Base-by-base conservation (phyloP, 2,113 vertebrate species). In the Ammodytes marinus region DNA sequence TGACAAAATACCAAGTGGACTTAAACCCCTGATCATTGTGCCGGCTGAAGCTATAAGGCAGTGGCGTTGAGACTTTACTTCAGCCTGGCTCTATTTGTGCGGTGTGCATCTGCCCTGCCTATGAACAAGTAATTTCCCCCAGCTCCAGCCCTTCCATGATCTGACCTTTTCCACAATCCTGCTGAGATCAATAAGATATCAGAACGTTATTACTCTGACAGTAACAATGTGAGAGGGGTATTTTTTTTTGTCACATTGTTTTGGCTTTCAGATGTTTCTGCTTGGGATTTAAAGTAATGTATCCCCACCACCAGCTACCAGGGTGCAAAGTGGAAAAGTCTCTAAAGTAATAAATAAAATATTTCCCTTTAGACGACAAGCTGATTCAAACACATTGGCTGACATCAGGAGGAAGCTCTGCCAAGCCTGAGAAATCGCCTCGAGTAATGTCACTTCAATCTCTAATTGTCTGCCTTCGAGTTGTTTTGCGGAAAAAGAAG, bases 151-250 rank as follows among this genome's bases (percentile, higher is more conserved):
- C 70, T 15, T 88, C 71, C 77, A 69, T 50, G 58, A 46, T 71
- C 50, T 83, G 74, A 83, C 84, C 84, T 88, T 90, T 82, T 67
- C 49, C 66, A 52, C 4, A 0, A 61, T 58, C 69, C 83, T 43
- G 58, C 55, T 12, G 82, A 70, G 74, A 77, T 89, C 72, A 67
- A 75, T 82, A 82, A 74, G 82, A 83, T 74, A 85, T 83, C 63
- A 69, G 76, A 80, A 79, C 40, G 74, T 69, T 80, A 71, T 77
- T 77, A 54, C 19, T 58, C 68, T 52, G 49, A 43, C 76, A 19
- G 69, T 67, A 77, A 27, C 70, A 76, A 5, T 73, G 54, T 77
- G 52, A 50, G 63, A 74, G 54, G n/a, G n/a, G 47, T 27, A 27
- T 68, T 58, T 65, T 73, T 63, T 57, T 75, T 1, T 8, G 43